These are phyloP conservation scores for Pyrgus malvae DNA, from an alignment of 2,888 invertebrate genomes.

Conservation along the genomic window DNA sequence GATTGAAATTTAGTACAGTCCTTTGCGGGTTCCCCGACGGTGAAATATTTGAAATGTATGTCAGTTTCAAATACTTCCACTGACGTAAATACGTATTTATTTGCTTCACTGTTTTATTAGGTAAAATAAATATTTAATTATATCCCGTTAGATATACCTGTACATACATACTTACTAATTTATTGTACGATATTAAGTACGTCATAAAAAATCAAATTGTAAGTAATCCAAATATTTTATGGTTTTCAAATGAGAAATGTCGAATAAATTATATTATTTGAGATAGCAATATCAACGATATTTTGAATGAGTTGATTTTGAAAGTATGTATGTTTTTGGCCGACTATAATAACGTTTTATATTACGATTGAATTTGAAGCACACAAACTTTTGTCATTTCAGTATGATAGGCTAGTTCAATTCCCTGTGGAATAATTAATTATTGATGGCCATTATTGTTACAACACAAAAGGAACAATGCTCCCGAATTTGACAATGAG, in stretches of 20 bases:
- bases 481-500: conserved; percentile 10
- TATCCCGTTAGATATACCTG: too few relatives aligned
- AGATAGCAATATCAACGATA: too few relatives aligned
- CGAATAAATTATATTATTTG: too few relatives aligned
- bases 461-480: conserved; percentile 14
- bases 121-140: neutral
- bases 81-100: neutral
- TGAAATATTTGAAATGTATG: conserved; percentile 24
- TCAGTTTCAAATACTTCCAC: conserved; percentile 16
- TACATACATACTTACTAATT: too few relatives aligned
- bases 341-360: too few relatives aligned
- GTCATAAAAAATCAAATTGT: too few relatives aligned
- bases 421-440: conserved; percentile 11
- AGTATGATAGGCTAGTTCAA: neutral
- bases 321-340: too few relatives aligned
- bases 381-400: neutral
- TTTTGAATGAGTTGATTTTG: too few relatives aligned
- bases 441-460: conserved; percentile 4
- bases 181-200: too few relatives aligned
- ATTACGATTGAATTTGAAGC: too few relatives aligned
- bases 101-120: neutral
- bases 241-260: too few relatives aligned
- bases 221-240: too few relatives aligned
- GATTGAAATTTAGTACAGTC: conserved; percentile 49
- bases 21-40: conserved; percentile 34